Base-by-base conservation (phyloP, 37 sponge, comb jelly and placozoan genomes). In the Lycopodina hypogea region DNA sequence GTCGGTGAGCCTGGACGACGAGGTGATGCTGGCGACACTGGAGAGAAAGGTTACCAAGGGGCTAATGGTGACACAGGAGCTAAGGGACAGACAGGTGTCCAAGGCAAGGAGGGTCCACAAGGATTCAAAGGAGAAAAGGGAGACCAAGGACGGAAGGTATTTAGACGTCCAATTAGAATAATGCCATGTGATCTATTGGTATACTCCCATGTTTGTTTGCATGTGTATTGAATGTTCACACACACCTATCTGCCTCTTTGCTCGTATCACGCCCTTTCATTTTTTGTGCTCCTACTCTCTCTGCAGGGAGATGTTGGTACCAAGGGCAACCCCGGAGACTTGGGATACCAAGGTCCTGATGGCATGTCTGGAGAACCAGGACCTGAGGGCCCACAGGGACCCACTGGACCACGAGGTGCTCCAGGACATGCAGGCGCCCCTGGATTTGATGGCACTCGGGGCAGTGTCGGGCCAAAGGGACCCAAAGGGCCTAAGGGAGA, bases 351-450 rank as follows among this genome's bases (percentile, higher is more conserved):
- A 41, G 93, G 93, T 56, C 89, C 85, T 71, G 56, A 26, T 64
- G 89, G 93, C 15, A 81, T 85, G 75, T 61, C 78, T 60, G 93
- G 93, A 67, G 88, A 74, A 28, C 79, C 89, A 29, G 93, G 93
- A 45, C 82, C 89, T 26, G 58, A 78, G 69, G 93, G 93, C 35
- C 64, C 70, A 33, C 42, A 61, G 18, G 93, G 93, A 28, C 14
- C 57, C 48, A 26, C 28, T 39, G 93, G 93, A 35, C 57, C 42
- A 24, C 33, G 30, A 59, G 88, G 88, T 29, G 74, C 83, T 36
- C 38, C 23, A 3, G 88, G 88, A 28, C 78, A 87, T 52, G 53
- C 48, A 23, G 88, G 88, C 29, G 63, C 83, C 22, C n/a, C 64
- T 50, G 88, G 88, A 0, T 40, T 39, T 12, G 30, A 56, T 7